phyloP scores from a whole-genome alignment of 2,797 vertebrate genomes.

The Hephaestus fuliginosus region DNA sequence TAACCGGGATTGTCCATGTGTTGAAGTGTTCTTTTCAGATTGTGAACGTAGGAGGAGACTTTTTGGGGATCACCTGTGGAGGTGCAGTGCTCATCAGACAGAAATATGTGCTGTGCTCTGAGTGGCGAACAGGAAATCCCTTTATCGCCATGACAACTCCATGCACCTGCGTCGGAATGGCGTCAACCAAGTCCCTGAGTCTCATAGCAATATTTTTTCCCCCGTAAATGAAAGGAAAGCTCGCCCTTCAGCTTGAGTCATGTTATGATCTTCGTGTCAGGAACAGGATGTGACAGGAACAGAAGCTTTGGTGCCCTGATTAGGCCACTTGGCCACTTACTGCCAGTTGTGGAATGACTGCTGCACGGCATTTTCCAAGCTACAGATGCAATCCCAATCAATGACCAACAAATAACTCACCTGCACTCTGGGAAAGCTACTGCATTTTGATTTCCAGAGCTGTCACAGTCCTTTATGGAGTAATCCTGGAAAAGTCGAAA shows the following conservation, averaged over 20 bases:
- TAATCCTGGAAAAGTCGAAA: background rate
- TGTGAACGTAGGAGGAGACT: conserved; percentile 29
- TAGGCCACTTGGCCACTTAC: conserved; percentile 24
- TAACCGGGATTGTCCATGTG: background rate
- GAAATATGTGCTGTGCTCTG: conserved; percentile 17
- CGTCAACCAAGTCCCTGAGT: conserved; percentile 74
- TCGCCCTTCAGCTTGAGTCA: conserved; percentile 62
- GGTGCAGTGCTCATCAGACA: conserved; percentile 43
- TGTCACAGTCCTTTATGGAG: background rate
- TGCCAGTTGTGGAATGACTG: background rate
- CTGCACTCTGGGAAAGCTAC: background rate
- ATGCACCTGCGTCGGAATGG: conserved; percentile 72
- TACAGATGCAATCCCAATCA: conserved; percentile 1
- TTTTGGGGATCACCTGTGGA: conserved; percentile 74
- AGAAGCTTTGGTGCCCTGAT: conserved; percentile 4
- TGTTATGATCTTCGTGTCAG: conserved; percentile 40
- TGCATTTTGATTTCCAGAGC: conserved; percentile 2
- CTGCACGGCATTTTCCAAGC: conserved; percentile 8
- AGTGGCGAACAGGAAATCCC: conserved; percentile 73
- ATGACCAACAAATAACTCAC: conserved; percentile 2
- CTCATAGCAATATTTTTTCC: conserved; percentile 69
- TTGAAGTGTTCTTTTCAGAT: conserved; percentile 27
- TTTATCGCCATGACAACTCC: conserved; percentile 72
- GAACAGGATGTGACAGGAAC: background rate
- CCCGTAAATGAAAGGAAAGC: conserved; percentile 49